Evolutionary conservation across 2,888 invertebrate genomes (phyloP), one percentile per base, ranked within the genome.

Genomic region (Seira musarum): DNA sequence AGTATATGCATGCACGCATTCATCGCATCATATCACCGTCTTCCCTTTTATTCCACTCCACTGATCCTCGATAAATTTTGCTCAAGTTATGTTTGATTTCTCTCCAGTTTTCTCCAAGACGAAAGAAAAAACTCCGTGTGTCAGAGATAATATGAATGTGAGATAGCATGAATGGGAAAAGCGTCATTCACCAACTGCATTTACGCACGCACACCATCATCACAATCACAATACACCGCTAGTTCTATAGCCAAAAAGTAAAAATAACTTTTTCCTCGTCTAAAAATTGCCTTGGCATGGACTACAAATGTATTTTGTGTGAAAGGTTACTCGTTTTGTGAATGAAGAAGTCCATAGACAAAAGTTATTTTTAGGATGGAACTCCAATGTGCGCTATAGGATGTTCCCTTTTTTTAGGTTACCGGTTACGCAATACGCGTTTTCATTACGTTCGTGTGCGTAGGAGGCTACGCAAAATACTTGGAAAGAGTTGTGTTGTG

Each of bases 261-360:
- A 40, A 40, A 40, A 40, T 40, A 40, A 40, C 40, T 40, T 40
- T 40, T 5, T 40, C 6, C 5, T 40, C 40, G 13, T 40, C 6
- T 5, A 40, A 40, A 40, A 40, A 40, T 13, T 5, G n/a, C n/a
- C n/a, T n/a, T n/a, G 40, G 40, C 40, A 40, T 40, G 40, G n/a
- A n/a, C n/a, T n/a, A n/a, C n/a, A n/a, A 40, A 40, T 40, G 5
- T 40, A 40, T 40, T 40, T 40, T 40, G 40, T 8, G n/a, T n/a
- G n/a, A n/a, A n/a, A n/a, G 40, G 40, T 13, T 40, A 13, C 40
- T 40, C 6, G 40, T 60, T 49, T 74, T 74, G 49, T 80, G 70
- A 74, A 71, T 75, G 75, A 70, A 57, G 66, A 46, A 25, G 74
- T 74, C 71, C 53, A 74, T 80, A 80, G 30, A 71, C 60, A 30